Percentiles rank a stretch among this genome's conserved stretches.
Evolutionary conservation across 2,113 vertebrate species (phyloP).

Genomic region (Girardinichthys multiradiatus): DNA sequence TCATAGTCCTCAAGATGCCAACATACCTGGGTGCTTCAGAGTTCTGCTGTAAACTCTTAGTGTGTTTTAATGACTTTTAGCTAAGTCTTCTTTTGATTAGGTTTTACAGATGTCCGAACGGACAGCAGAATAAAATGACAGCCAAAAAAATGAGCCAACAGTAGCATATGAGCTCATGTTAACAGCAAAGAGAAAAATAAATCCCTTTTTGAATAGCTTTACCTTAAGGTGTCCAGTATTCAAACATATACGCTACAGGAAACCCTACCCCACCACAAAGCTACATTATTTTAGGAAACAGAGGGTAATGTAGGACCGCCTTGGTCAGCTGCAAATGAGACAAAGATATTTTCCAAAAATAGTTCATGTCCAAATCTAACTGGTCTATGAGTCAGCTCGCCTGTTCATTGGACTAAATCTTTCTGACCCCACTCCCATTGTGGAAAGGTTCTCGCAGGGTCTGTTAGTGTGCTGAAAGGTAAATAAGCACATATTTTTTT

Average conservation of each 20-base stretch:
- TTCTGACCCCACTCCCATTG: not conserved
- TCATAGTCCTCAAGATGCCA: not conserved
- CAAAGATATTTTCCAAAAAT: not conserved
- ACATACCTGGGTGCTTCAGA: too few species aligned
- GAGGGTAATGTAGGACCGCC: not conserved
- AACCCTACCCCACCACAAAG: not conserved
- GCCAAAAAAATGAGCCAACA: not conserved
- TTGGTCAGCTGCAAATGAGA: not conserved
- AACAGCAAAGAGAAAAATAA: not conserved
- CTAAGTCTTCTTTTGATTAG: not conserved
- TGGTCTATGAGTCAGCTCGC: not conserved
- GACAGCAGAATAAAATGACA: not conserved
- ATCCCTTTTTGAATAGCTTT: too few species aligned
- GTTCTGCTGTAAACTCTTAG: too few species aligned
- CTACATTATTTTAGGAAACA: not conserved
- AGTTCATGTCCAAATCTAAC: not conserved
- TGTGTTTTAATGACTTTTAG: too few species aligned
- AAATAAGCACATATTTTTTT: not conserved
- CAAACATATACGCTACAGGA: not conserved
- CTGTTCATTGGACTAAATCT: not conserved
- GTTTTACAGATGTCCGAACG: not conserved
- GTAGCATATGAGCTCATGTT: not conserved
- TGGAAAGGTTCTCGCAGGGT: too few species aligned
- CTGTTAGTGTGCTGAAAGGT: not conserved
- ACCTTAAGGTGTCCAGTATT: too few species aligned